These are phyloP conservation scores for Fragum sueziense DNA, from an alignment of 2,888 invertebrate genomes.

Conservation along the genomic window DNA sequence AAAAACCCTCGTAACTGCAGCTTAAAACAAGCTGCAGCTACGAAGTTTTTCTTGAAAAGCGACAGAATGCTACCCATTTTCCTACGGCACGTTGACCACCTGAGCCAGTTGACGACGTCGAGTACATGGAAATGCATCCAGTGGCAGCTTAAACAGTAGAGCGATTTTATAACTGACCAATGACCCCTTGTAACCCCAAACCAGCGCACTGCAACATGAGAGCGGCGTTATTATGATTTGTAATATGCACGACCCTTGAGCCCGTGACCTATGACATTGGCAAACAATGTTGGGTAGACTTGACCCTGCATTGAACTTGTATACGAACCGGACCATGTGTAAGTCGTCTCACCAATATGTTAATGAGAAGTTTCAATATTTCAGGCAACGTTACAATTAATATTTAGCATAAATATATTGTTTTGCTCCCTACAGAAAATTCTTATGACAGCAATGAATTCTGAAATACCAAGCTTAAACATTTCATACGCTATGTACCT, in stretches of 20 bases:
- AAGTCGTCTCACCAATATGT: too few relatives aligned
- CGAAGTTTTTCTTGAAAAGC: too few relatives aligned
- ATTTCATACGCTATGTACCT: too few relatives aligned
- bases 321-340: neutral
- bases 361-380: too few relatives aligned
- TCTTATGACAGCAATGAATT: too few relatives aligned
- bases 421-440: too few relatives aligned
- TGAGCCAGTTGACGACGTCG: neutral
- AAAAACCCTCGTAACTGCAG: too few relatives aligned
- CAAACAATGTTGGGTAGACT: slow-evolving; percentile 56
- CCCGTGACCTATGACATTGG: slow-evolving; percentile 56
- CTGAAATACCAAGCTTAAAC: too few relatives aligned
- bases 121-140: slow-evolving; percentile 24
- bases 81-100: neutral
- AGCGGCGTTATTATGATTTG: slow-evolving; percentile 58
- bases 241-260: slow-evolving; percentile 58
- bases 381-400: too few relatives aligned
- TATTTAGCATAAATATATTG: too few relatives aligned
- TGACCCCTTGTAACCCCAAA: slow-evolving; percentile 37
- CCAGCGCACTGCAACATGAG: slow-evolving; percentile 52
- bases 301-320: slow-evolving; percentile 54
- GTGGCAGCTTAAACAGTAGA: slow-evolving; percentile 19
- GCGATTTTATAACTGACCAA: slow-evolving; percentile 21
- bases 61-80: too few relatives aligned
- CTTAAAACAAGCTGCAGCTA: too few relatives aligned